A percentile compares a stretch with the other conserved stretches of the same genome.
phyloP scores from a whole-genome alignment of 2,888 invertebrate species.

The Chaetogeoica ovagalla region DNA sequence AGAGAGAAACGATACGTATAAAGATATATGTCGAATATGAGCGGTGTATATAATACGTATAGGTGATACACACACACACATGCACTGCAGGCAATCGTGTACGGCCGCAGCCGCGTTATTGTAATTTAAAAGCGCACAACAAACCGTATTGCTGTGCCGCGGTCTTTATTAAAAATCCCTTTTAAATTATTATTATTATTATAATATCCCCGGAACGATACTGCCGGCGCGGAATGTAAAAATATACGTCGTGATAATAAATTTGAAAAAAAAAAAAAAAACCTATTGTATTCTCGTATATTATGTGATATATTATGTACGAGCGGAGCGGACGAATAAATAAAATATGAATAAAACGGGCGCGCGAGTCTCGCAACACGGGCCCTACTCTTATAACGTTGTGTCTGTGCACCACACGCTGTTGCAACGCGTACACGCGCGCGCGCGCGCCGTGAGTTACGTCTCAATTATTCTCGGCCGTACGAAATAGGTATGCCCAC shows the following conservation, averaged over 20 bases:
- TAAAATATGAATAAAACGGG: neutral
- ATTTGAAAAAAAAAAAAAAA: neutral
- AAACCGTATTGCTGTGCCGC: constrained; percentile 16
- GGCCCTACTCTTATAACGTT: too few relatives aligned
- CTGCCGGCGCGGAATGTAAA: neutral
- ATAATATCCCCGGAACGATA: neutral
- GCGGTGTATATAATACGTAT: neutral
- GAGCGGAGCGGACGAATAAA: too few relatives aligned
- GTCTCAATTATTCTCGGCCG: neutral
- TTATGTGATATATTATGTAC: too few relatives aligned
- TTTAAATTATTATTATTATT: constrained; percentile 26
- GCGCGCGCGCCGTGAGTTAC: neutral
- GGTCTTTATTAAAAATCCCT: constrained; percentile 49
- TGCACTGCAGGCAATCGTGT: neutral
- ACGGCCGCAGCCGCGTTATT: constrained; percentile 11
- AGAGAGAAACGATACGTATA: neutral
- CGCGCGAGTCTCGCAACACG: too few relatives aligned
- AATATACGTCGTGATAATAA: neutral
- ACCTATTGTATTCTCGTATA: too few relatives aligned
- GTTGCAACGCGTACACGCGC: too few relatives aligned
- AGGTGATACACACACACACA: too few relatives aligned
- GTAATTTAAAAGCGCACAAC: constrained; percentile 51
- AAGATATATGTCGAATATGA: neutral
- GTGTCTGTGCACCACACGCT: too few relatives aligned
- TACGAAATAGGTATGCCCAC: neutral